A percentile compares a stretch with the other conserved stretches of the same genome.
Conservation (phyloP, 2,113 vertebrate genomes). For the Leptobrachium leishanense region DNA sequence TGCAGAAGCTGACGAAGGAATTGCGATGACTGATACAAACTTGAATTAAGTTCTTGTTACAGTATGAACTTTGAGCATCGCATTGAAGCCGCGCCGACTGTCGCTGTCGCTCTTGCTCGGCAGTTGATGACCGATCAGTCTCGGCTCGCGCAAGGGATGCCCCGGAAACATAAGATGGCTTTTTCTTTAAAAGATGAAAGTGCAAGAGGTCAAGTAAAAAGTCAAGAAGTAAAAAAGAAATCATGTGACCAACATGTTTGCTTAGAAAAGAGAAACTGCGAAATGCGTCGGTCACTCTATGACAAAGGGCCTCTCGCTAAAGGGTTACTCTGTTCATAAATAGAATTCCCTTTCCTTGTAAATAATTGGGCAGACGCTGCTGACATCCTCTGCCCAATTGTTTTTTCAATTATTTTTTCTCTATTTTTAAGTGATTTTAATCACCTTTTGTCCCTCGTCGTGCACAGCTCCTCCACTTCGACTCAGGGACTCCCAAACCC, state of each 20-base stretch:
- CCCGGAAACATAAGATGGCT: neutral
- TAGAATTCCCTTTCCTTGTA: too few relatives aligned
- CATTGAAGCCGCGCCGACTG: neutral
- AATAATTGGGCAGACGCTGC: too few relatives aligned
- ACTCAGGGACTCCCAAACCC: too few relatives aligned
- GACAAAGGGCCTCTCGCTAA: too few relatives aligned
- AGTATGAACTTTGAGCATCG: neutral
- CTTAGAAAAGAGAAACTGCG: too few relatives aligned
- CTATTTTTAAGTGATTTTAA: too few relatives aligned
- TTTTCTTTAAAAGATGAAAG: constrained; percentile 15
- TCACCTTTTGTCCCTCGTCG: too few relatives aligned
- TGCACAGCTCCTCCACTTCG: too few relatives aligned
- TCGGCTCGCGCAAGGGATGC: neutral
- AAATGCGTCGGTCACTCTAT: too few relatives aligned
- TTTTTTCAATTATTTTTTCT: too few relatives aligned
- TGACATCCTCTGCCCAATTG: too few relatives aligned
- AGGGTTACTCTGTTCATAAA: too few relatives aligned
- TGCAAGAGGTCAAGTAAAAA: neutral
- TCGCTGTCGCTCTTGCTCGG: neutral
- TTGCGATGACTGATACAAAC: constrained; percentile 27
- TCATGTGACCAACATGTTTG: neutral
- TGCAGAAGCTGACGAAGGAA: neutral
- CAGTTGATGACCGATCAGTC: neutral
- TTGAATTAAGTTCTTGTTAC: constrained; percentile 26
- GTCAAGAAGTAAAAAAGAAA: neutral